Conservation (phyloP, 2,888 invertebrate genomes). For the Smittia sp. region DNA sequence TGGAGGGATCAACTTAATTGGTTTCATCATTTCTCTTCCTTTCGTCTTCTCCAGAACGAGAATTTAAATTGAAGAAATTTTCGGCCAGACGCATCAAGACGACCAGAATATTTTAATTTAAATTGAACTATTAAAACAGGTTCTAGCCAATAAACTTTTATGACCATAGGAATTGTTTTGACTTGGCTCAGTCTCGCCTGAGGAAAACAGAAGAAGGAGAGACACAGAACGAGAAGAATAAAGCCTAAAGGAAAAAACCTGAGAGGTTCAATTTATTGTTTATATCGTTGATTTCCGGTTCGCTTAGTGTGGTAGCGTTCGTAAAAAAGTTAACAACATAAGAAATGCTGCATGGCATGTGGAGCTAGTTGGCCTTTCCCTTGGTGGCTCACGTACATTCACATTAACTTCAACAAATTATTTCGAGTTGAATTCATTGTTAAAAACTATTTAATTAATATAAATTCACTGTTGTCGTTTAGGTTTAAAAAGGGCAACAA, state of each 20-base stretch:
- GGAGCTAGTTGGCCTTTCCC: background rate
- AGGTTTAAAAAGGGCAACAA: background rate
- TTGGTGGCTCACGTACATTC: background rate
- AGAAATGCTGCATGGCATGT: background rate
- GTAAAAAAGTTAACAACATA: conserved; percentile 8
- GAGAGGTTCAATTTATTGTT: conserved; percentile 37
- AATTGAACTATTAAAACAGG: conserved; percentile 4
- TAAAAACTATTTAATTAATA: conserved; percentile 35
- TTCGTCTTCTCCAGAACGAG: background rate
- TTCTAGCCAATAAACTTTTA: conserved; percentile 34
- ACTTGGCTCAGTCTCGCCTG: conserved; percentile 33
- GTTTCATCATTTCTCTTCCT: conserved; percentile 5
- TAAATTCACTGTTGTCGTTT: background rate
- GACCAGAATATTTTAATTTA: background rate
- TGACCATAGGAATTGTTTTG: conserved; percentile 33
- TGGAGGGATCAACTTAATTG: background rate
- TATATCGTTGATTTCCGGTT: conserved; percentile 40
- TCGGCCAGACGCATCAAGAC: conserved; percentile 4
- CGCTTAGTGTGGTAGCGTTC: conserved; percentile 31
- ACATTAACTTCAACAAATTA: conserved; percentile 35
- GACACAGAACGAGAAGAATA: conserved; percentile 11
- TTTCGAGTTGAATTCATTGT: conserved; percentile 21
- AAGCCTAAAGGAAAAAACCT: background rate
- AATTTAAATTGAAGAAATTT: background rate
- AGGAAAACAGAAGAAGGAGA: background rate